phyloP scores from a whole-genome alignment of 2,888 invertebrate genomes.

The Notodonta ziczac region DNA sequence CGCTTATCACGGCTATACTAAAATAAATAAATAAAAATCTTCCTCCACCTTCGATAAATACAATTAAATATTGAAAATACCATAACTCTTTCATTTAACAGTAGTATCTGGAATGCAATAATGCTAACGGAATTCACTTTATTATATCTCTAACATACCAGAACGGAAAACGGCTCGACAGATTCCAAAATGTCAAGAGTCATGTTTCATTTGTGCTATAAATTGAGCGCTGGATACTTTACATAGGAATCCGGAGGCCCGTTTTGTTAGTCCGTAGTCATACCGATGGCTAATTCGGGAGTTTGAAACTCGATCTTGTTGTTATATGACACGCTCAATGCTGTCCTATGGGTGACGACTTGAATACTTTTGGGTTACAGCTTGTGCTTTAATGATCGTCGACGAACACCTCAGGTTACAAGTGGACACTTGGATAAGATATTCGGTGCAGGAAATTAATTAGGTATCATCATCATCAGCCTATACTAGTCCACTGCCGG shows the following conservation, averaged over 20 bases:
- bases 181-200: conserved; percentile 30
- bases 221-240: conserved; percentile 38
- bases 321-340: conserved; percentile 23
- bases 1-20: too few species aligned
- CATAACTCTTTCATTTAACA: background rate
- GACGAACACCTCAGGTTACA: background rate
- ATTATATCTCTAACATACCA: conserved; percentile 21
- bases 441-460: background rate
- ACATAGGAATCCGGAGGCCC: conserved; percentile 28
- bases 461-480: too few species aligned
- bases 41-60: too few species aligned
- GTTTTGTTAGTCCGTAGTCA: conserved; percentile 18
- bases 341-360: conserved; percentile 16
- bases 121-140: conserved; percentile 9
- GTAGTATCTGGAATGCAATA: background rate
- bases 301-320: conserved; percentile 23
- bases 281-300: conserved; percentile 31
- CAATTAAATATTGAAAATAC: background rate
- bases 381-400: background rate
- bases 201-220: conserved; percentile 36
- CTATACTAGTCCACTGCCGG: too few species aligned
- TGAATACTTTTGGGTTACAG: conserved; percentile 6
- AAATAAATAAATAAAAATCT: too few species aligned
- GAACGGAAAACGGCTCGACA: conserved; percentile 29
- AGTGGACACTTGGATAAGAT: background rate